phyloP scores from a whole-genome alignment of 2,797 vertebrate species.

The Danio choprae region DNA sequence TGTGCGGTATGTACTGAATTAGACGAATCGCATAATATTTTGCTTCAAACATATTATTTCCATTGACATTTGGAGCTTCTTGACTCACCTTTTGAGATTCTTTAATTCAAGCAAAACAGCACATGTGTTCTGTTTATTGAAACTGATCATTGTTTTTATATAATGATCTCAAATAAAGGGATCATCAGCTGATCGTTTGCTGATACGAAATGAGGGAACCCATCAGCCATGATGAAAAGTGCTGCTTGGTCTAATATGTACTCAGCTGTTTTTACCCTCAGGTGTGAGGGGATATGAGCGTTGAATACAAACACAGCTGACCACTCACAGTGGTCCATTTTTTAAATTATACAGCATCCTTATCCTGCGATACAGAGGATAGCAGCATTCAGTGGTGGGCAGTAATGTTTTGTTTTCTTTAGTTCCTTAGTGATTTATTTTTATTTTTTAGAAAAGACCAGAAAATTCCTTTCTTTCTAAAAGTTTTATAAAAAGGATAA shows the following conservation, averaged over 20 bases:
- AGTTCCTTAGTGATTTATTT: too few relatives aligned
- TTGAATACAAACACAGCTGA: constrained; percentile 13
- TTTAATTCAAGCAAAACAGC: not conserved
- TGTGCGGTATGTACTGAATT: not conserved
- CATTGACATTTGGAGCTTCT: not conserved
- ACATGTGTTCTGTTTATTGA: not conserved
- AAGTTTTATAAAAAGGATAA: too few relatives aligned
- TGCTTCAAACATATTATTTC: not conserved
- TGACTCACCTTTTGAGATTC: not conserved
- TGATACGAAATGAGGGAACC: constrained; percentile 12
- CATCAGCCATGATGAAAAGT: constrained; percentile 18
- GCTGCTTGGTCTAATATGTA: constrained; percentile 30
- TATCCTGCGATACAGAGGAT: not conserved
- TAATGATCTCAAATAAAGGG: constrained; percentile 9
- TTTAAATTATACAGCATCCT: not conserved
- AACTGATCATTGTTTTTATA: constrained; percentile 7
- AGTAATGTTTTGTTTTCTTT: not conserved
- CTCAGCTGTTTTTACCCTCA: constrained; percentile 43
- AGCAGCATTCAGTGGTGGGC: not conserved
- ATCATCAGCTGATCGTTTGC: constrained; percentile 9
- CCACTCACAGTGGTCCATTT: constrained; percentile 5
- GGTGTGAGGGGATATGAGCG: constrained; percentile 19
- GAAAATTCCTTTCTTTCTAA: too few relatives aligned
- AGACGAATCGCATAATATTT: not conserved
- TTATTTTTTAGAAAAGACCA: too few relatives aligned